phyloP scores from a whole-genome alignment of 2,113 vertebrate genomes.

The Dromaius novaehollandiae region DNA sequence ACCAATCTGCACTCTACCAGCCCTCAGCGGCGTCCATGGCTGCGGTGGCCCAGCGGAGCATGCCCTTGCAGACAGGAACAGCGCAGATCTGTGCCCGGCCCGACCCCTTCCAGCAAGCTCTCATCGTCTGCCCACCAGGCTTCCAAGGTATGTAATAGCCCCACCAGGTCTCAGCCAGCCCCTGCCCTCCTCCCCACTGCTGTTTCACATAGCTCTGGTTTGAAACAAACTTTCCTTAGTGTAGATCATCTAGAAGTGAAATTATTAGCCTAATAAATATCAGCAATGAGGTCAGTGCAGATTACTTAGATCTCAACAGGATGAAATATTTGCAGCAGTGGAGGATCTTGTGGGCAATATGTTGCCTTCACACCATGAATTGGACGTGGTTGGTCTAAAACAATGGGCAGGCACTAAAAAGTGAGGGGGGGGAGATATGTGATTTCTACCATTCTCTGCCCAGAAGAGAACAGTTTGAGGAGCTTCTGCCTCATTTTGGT shows the following conservation, averaged over 20 bases:
- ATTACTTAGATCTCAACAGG: no score
- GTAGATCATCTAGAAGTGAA: neutral
- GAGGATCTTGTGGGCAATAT: neutral
- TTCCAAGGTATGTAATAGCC: slow-evolving; percentile 90
- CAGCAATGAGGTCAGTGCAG: neutral
- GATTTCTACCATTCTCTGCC: neutral
- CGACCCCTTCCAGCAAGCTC: slow-evolving; percentile 98
- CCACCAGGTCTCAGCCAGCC: neutral
- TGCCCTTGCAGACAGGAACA: slow-evolving; percentile 92
- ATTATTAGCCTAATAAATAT: neutral
- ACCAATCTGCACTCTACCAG: slow-evolving; percentile 98
- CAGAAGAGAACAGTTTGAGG: neutral
- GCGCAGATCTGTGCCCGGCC: slow-evolving; percentile 96
- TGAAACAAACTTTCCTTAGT: neutral
- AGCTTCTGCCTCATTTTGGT: neutral
- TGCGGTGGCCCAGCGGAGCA: slow-evolving; percentile 95
- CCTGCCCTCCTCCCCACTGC: neutral
- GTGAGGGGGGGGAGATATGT: neutral
- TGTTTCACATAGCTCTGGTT: neutral
- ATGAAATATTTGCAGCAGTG: neutral
- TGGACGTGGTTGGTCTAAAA: neutral
- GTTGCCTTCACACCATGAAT: neutral
- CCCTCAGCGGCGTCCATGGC: slow-evolving; percentile 96
- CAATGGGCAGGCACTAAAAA: neutral
- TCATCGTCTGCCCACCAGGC: slow-evolving; percentile 97